Percentiles rank a stretch among this genome's conserved stretches.
These are phyloP conservation scores for Labrus mixtus DNA, from an alignment of 2,113 vertebrate genomes.

Conservation along the genomic window DNA sequence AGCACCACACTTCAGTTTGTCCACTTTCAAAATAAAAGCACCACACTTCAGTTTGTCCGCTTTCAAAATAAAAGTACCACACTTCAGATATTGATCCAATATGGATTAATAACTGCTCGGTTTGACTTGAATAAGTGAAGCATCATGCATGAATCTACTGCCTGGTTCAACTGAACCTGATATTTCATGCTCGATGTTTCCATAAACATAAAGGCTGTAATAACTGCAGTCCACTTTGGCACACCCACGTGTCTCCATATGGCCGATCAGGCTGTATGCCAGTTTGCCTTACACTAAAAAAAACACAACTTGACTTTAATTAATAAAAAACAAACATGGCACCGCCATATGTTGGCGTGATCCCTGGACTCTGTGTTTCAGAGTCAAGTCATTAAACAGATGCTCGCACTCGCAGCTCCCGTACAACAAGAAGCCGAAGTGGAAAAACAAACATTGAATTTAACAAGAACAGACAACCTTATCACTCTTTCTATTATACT, in stretches of 20 bases:
- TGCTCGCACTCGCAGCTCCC: conserved; percentile 28
- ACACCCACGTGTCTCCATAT: conserved; percentile 46
- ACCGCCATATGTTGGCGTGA: conserved; percentile 53
- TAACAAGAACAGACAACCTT: not conserved
- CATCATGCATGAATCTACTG: too few species aligned
- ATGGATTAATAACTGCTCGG: too few species aligned
- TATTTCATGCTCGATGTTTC: not conserved
- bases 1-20: too few species aligned
- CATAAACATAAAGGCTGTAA: not conserved
- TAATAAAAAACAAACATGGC: conserved; percentile 58
- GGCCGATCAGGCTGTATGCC: conserved; percentile 40
- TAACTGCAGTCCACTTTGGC: conserved; percentile 20
- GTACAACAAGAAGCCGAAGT: conserved; percentile 43
- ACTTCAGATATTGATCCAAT: too few species aligned
- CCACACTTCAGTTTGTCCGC: too few species aligned
- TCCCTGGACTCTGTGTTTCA: conserved; percentile 47
- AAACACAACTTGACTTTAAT: conserved; percentile 50
- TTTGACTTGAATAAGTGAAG: too few species aligned
- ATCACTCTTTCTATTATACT: not conserved
- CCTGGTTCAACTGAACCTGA: too few species aligned
- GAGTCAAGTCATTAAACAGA: conserved; percentile 56
- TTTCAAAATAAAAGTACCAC: too few species aligned
- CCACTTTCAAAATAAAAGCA: too few species aligned
- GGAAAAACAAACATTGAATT: not conserved
- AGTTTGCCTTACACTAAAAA: conserved; percentile 33